Base-by-base conservation (phyloP, 1,140 invertebrate species). In the Drosophila saltans region DNA sequence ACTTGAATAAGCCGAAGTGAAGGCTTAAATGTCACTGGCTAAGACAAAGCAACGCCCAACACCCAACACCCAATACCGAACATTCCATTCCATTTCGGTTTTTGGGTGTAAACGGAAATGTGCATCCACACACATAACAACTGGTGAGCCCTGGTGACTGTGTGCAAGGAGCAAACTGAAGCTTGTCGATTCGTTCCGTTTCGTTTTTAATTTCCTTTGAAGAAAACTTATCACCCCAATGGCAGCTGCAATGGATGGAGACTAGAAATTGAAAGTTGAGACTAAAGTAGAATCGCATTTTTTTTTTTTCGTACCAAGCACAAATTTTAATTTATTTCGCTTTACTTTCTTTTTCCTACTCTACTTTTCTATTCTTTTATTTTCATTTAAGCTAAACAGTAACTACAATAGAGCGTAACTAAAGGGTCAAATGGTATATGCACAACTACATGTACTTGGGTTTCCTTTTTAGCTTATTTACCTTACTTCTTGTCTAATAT, bases 151-250 rank as follows among this genome's bases (percentile, higher is more conserved):
- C n/a, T n/a, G 16, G 16, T 16, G 28, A 30, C 45, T 30, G 10
- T 26, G 26, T 1, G 28, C 5, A 21, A 8, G 26, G 9, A 45
- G 40, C 10, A 33, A 43, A 28, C 5, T 16, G n/a, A 39, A 45
- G 11, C 56, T 30, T 10, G 33, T 33, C 33, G 60, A 21, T 41
- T 41, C 43, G 43, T n/a, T 28, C 24, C 62, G 28, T 62, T 62
- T 62, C 39, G 60, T 62, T 62, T 64, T 64, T 64, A 48, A 64
- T 64, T 64, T 64, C 62, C 62, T 64, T 64, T 45, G 43, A 64
- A 64, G 62, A 52, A 52, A 64, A 64, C 43, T 45, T 64, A 64
- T 64, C 62, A 64, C 62, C 45, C 40, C 40, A 52, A 30, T 21
- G 40, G 26, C 61, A 63, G 43, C 28, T 41, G 36, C 30, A 43